Evolutionary conservation across 2,888 invertebrate genomes (phyloP).

Genomic region (Stegophylla sp.): DNA sequence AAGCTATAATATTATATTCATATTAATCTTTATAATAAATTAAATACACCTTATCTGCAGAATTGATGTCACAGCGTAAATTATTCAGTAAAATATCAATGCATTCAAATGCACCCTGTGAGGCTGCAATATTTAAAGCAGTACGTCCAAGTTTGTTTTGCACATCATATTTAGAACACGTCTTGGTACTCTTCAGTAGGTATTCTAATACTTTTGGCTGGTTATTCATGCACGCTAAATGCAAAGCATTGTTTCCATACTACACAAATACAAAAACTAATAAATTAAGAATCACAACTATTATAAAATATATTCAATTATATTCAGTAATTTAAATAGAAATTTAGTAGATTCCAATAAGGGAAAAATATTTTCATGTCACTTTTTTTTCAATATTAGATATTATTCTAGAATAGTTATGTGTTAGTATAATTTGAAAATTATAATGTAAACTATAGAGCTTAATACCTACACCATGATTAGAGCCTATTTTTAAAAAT

Average conservation of each 20-base stretch:
- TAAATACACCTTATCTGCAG: slow-evolving; percentile 76
- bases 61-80: slow-evolving; percentile 74
- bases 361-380: too few relatives aligned
- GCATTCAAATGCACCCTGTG: slow-evolving; percentile 80
- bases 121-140: slow-evolving; percentile 86
- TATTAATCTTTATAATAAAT: not conserved
- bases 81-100: slow-evolving; percentile 74
- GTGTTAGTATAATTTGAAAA: too few relatives aligned
- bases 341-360: too few relatives aligned
- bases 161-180: slow-evolving; percentile 68
- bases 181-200: slow-evolving; percentile 29
- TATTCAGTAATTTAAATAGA: too few relatives aligned
- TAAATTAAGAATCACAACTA: not conserved
- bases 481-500: too few relatives aligned
- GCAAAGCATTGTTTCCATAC: slow-evolving; percentile 51
- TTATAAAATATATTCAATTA: not conserved
- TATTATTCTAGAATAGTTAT: too few relatives aligned
- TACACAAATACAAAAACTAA: not conserved
- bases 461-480: too few relatives aligned
- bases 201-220: slow-evolving; percentile 43
- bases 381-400: too few relatives aligned
- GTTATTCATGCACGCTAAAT: slow-evolving; percentile 39
- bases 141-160: slow-evolving; percentile 92
- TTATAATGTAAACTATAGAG: too few relatives aligned
- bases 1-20: too few relatives aligned